Evolutionary conservation across 1,140 invertebrate species (phyloP).

Genomic region (Papilio machaon): DNA sequence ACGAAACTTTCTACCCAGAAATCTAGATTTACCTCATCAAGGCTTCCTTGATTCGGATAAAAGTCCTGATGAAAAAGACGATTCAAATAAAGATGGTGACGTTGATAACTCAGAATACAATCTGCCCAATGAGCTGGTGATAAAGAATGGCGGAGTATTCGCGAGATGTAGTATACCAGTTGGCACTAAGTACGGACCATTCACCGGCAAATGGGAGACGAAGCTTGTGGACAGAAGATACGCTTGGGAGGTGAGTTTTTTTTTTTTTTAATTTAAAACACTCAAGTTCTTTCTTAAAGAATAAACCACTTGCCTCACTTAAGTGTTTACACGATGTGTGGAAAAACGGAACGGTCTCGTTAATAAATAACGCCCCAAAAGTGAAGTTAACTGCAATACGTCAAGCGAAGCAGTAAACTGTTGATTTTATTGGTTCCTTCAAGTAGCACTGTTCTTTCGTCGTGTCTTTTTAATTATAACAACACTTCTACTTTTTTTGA

Average conservation of each 20-base stretch:
- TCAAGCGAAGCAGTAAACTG: conserved; percentile 69
- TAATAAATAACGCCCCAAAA: conserved; percentile 69
- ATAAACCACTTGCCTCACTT: conserved; percentile 61
- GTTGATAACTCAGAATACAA: conserved; percentile 53
- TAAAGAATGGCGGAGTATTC: conserved; percentile 82
- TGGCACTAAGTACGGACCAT: conserved; percentile 87
- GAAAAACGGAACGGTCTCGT: conserved; percentile 54
- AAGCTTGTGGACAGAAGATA: conserved; percentile 84
- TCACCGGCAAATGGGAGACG: conserved; percentile 86
- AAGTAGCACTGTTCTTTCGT: conserved; percentile 57
- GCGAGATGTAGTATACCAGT: conserved; percentile 81
- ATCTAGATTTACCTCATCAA: conserved; percentile 62
- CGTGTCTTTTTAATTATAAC: conserved; percentile 41
- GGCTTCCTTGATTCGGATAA: conserved; percentile 60
- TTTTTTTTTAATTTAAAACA: conserved; percentile 43
- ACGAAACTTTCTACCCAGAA: conserved; percentile 58
- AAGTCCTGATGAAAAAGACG: conserved; percentile 63
- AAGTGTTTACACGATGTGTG: conserved; percentile 64
- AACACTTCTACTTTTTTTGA: conserved; percentile 39
- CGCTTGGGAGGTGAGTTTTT: conserved; percentile 88
- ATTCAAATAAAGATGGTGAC: conserved; percentile 57
- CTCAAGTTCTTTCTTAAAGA: conserved; percentile 43
- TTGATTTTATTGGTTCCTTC: conserved; percentile 71
- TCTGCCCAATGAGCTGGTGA: conserved; percentile 76
- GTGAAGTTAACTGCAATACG: conserved; percentile 55